Percentiles rank a stretch among this genome's conserved stretches.
These are phyloP conservation scores for Smittia sp. DNA, from an alignment of 2,888 invertebrate genomes.

Conservation along the genomic window DNA sequence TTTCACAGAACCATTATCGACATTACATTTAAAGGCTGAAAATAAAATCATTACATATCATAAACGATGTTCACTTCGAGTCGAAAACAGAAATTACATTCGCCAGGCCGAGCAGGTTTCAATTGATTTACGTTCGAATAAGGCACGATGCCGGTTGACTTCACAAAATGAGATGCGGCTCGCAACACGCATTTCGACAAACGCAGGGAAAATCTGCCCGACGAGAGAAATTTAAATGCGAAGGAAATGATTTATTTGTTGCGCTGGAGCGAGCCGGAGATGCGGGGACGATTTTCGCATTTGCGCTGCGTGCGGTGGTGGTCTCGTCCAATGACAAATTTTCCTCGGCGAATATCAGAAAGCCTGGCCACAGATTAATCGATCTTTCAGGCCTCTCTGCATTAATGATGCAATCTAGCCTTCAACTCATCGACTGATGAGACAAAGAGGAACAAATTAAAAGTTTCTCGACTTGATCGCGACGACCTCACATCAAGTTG, in stretches of 20 bases:
- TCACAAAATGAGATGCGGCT: neutral
- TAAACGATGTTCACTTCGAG: conserved; percentile 32
- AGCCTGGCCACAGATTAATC: neutral
- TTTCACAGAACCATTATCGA: conserved; percentile 30
- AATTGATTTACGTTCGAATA: conserved; percentile 40
- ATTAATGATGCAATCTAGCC: conserved; percentile 5
- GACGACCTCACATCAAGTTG: conserved; percentile 22
- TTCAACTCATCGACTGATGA: neutral
- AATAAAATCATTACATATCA: conserved; percentile 41
- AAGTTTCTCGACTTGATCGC: neutral
- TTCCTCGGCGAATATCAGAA: neutral
- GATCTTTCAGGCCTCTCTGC: neutral
- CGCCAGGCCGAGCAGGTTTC: conserved; percentile 27
- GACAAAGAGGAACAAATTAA: neutral
- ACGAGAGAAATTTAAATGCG: neutral
- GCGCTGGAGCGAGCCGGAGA: neutral
- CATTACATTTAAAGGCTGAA: conserved; percentile 25
- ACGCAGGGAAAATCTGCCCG: neutral
- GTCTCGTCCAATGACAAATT: neutral
- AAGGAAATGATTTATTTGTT: conserved; percentile 14
- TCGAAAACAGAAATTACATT: conserved; percentile 26
- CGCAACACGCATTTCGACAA: conserved; percentile 15
- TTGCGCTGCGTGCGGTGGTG: neutral
- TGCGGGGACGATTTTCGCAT: neutral
- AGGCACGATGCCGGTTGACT: conserved; percentile 17